A percentile compares a stretch with the other conserved stretches of the same genome.
These are phyloP conservation scores for Tachina lurida DNA, from an alignment of 2,888 invertebrate genomes.

Conservation along the genomic window DNA sequence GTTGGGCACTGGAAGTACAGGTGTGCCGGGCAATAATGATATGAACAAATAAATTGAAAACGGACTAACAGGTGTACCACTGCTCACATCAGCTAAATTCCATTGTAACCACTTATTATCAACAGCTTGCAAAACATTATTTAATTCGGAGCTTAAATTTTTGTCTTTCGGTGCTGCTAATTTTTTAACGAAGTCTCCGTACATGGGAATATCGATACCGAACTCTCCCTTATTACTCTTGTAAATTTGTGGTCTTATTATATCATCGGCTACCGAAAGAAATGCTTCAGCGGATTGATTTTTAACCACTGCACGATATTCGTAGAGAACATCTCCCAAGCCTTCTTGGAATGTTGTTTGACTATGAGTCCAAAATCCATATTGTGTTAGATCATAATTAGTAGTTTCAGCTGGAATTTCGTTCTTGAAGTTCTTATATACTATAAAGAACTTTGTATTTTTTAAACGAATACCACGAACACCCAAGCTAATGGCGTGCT, in stretches of 20 bases:
- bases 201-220: conserved; percentile 81
- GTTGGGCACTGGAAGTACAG: conserved; percentile 84
- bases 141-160: conserved; percentile 76
- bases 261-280: conserved; percentile 81
- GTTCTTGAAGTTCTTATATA: conserved; percentile 83
- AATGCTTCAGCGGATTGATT: conserved; percentile 84
- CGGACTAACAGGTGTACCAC: conserved; percentile 68
- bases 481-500: conserved; percentile 89
- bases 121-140: conserved; percentile 74
- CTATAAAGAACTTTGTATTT: conserved; percentile 86
- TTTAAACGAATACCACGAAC: conserved; percentile 90
- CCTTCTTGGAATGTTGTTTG: conserved; percentile 86
- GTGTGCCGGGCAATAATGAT: conserved; percentile 91
- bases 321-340: conserved; percentile 84
- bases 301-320: conserved; percentile 86
- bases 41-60: conserved; percentile 87
- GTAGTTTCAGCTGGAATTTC: conserved; percentile 78
- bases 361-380: conserved; percentile 86
- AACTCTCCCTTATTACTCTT: conserved; percentile 73
- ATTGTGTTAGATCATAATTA: conserved; percentile 83
- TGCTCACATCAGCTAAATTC: conserved; percentile 77
- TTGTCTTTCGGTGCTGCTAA: conserved; percentile 75
- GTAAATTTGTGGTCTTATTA: conserved; percentile 78
- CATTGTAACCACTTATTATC: conserved; percentile 81
- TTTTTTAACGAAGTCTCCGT: conserved; percentile 78